Evolutionary conservation across 2,888 invertebrate genomes (phyloP).

Genomic region (Mythimna loreyi): DNA sequence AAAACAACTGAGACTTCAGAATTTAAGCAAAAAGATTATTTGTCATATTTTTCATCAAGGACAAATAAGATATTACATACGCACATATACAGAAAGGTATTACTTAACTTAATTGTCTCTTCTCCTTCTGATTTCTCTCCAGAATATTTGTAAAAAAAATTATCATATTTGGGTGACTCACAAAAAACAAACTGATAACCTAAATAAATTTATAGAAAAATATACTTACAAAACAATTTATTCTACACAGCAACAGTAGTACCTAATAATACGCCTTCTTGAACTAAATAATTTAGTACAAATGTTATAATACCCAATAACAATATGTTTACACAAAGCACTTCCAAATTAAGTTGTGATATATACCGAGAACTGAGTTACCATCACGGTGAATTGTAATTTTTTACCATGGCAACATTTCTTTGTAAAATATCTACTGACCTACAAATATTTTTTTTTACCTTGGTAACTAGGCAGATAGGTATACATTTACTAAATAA

Average conservation of each 20-base stretch:
- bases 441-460: too few relatives aligned
- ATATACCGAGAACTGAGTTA: neutral
- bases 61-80: too few relatives aligned
- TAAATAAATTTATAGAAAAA: too few relatives aligned
- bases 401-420: neutral
- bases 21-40: neutral
- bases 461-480: too few relatives aligned
- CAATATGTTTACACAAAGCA: neutral
- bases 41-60: too few relatives aligned
- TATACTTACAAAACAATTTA: neutral
- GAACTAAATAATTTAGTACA: neutral
- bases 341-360: neutral
- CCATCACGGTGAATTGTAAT: conserved; percentile 5
- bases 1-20: neutral
- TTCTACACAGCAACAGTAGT: neutral
- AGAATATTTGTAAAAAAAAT: too few relatives aligned
- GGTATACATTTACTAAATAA: neutral
- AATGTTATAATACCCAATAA: conserved; percentile 7
- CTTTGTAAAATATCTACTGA: neutral
- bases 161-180: too few relatives aligned
- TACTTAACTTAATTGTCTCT: too few relatives aligned
- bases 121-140: too few relatives aligned
- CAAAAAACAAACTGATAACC: too few relatives aligned
- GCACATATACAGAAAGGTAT: too few relatives aligned
- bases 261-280: neutral